A percentile compares a stretch with the other conserved stretches of the same genome.
These are phyloP conservation scores for Cebus imitator DNA, from an alignment of 2,113 vertebrate species.

Conservation along the genomic window DNA sequence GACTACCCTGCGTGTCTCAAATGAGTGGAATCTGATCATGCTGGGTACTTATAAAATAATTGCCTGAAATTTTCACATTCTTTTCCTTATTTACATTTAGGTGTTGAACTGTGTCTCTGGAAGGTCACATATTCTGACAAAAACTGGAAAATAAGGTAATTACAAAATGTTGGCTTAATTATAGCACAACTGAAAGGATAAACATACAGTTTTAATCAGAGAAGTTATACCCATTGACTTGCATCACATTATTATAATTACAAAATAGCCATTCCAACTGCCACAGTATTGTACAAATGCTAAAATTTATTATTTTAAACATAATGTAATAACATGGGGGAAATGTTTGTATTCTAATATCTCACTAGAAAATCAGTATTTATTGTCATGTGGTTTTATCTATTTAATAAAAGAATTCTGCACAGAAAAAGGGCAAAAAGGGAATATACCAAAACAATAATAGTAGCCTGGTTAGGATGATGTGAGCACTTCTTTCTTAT, in stretches of 20 bases:
- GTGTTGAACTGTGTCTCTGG: neutral
- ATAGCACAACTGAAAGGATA: no score
- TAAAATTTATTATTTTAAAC: no score
- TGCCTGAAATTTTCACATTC: neutral
- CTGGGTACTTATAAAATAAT: neutral
- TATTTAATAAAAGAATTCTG: neutral
- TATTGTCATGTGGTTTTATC: neutral
- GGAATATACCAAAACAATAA: neutral
- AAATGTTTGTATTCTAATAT: neutral
- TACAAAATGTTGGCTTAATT: no score
- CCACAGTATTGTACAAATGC: no score
- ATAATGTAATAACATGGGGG: no score
- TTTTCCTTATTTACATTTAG: neutral
- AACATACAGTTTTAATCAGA: no score
- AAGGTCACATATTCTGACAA: neutral
- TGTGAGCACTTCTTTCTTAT: neutral
- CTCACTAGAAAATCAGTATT: constrained; percentile 19
- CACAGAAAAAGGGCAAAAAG: constrained; percentile 13
- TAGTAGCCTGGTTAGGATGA: neutral
- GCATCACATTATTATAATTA: no score
- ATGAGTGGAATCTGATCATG: neutral
- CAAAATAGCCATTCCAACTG: no score
- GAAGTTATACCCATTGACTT: no score
- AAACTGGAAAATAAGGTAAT: no score
- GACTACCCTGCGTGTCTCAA: neutral